Evolutionary conservation across 2,888 invertebrate species (phyloP), one percentile per base, ranked within the genome.

Genomic region (Cheilosia vulpina): DNA sequence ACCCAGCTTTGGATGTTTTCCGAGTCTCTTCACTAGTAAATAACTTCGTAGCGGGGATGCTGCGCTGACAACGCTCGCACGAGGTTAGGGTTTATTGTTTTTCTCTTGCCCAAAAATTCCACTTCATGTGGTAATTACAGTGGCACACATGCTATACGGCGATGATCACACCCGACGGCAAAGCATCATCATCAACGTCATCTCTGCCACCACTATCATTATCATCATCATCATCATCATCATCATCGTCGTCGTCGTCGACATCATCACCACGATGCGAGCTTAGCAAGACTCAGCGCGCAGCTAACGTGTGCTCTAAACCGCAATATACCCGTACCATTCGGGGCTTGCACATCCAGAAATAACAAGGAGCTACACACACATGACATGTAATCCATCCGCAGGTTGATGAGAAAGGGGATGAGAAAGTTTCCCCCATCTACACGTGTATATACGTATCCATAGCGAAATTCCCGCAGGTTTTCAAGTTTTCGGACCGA

Each of bases 371-470:
- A 85, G 75, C 80, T 78, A 63, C 38, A 75, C 53, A 80, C 65
- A 76, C 84, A 76, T 85, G 84, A 76, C 84, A 80, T 85, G 84
- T 85, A 85, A 85, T 85, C 80, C 84, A 80, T 85, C 84, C 80
- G 84, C 84, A 76, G 84, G 84, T 85, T 85, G 80, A 76, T 76
- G 78, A 52, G 43, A 63, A 50, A 57, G 24, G 63, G 73, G 43
- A 68, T 15, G 73, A 73, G 65, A 24, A 65, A 45, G 60, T 53
- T 63, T 57, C 13, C 53, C 55, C 24, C 2, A 9, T 21, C 38
- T 60, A 50, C 13, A 38, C 13, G 1, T 38, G 0, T 1, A 4
- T 38, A 38, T 4, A 34, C 31, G 9, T 31, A 31, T 7, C 31
- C 7, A 31, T 2, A 34, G 11, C 3, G 34, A 55, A 68, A 66